Percentiles rank a stretch among this genome's conserved stretches.
These are phyloP conservation scores for Geodia barretti DNA, from an alignment of 37 sponge, comb jelly and placozoan species.

Conservation along the genomic window DNA sequence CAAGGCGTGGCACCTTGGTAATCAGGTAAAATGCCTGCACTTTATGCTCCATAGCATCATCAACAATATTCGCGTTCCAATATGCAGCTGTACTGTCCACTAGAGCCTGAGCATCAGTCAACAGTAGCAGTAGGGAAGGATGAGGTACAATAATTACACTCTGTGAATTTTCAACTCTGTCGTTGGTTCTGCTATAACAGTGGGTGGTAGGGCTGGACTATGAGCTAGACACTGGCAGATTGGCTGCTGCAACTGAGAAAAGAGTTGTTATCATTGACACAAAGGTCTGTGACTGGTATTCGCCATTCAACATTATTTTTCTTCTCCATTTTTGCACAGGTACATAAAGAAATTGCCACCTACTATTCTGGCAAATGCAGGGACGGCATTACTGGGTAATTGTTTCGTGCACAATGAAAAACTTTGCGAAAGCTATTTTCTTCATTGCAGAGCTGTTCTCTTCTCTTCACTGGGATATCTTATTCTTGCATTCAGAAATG, in stretches of 20 bases:
- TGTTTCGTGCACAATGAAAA: too few relatives aligned
- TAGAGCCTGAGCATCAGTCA: background rate
- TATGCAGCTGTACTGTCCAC: slow-evolving; percentile 23
- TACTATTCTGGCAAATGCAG: background rate
- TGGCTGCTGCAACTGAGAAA: slow-evolving; percentile 19
- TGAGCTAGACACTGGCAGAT: background rate
- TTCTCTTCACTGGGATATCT: slow-evolving; percentile 26
- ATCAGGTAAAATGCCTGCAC: slow-evolving; percentile 6
- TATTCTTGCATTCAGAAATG: slow-evolving; percentile 54
- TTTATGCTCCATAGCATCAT: too few relatives aligned
- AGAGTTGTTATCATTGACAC: slow-evolving; percentile 43
- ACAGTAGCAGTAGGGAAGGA: slow-evolving; percentile 15
- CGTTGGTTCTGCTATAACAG: too few relatives aligned
- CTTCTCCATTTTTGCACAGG: too few relatives aligned
- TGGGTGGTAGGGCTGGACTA: slow-evolving; percentile 24
- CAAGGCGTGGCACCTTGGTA: slow-evolving; percentile 22
- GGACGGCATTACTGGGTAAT: too few relatives aligned
- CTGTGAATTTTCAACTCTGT: too few relatives aligned
- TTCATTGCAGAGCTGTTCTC: slow-evolving; percentile 43
- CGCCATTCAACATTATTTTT: too few relatives aligned
- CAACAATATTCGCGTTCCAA: too few relatives aligned
- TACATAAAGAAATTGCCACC: too few relatives aligned
- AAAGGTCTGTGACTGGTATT: slow-evolving; percentile 14
- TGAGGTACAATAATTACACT: background rate
- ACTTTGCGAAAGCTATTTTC: too few relatives aligned